Conservation (phyloP, 1,140 invertebrate species). For the Glossosoma conforme region DNA sequence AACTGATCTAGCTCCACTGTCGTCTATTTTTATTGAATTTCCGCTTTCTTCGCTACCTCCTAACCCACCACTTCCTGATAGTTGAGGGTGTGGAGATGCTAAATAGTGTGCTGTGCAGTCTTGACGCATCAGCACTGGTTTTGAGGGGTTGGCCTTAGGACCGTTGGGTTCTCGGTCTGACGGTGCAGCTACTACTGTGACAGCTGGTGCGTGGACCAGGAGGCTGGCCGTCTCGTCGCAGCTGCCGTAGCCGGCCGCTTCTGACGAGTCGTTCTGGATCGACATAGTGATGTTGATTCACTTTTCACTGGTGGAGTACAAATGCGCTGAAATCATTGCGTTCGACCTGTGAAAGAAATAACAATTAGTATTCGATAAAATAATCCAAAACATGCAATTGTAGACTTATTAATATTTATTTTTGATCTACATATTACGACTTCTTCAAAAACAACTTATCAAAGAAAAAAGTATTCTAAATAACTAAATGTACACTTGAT, state of each 20-base stretch:
- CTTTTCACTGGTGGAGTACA: too few species aligned
- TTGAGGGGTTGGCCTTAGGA: constrained; percentile 38
- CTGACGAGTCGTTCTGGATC: constrained; percentile 46
- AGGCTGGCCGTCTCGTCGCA: constrained; percentile 75
- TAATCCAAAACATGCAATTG: too few species aligned
- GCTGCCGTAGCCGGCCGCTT: constrained; percentile 59
- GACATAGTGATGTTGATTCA: constrained; percentile 36
- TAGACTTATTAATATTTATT: too few species aligned
- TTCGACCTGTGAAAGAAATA: too few species aligned
- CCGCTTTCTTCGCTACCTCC: constrained; percentile 75
- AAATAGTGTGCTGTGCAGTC: constrained; percentile 72
- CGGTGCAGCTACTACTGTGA: constrained; percentile 46
- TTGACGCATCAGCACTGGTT: constrained; percentile 77
- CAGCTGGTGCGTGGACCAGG: constrained; percentile 52
- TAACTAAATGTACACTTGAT: too few species aligned
- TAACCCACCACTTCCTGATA: constrained; percentile 60
- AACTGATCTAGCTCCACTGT: constrained; percentile 73
- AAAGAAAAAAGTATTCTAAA: too few species aligned
- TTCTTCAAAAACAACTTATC: too few species aligned
- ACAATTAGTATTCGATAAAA: too few species aligned
- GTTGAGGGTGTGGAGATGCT: constrained; percentile 64
- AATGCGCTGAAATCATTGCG: too few species aligned
- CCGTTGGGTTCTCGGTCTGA: constrained; percentile 37
- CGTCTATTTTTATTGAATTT: constrained; percentile 54
- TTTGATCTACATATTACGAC: too few species aligned